These are phyloP conservation scores for Cerastoderma edule DNA, from an alignment of 2,888 invertebrate species.

Conservation along the genomic window DNA sequence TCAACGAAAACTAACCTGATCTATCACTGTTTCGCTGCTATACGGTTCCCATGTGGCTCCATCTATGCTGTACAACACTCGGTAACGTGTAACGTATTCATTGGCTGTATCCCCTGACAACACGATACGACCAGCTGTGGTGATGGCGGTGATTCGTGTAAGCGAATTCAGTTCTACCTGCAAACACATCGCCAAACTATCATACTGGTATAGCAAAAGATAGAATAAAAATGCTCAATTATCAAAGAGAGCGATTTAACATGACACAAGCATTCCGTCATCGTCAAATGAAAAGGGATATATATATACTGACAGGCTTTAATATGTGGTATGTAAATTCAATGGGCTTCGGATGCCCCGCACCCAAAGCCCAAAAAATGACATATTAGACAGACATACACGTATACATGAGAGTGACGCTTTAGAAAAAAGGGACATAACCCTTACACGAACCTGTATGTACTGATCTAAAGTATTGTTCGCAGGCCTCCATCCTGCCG, in stretches of 20 bases:
- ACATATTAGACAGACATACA: too few species aligned
- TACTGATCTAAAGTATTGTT: slow-evolving; percentile 59
- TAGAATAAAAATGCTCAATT: neutral
- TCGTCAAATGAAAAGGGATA: neutral
- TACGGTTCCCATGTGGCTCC: slow-evolving; percentile 63
- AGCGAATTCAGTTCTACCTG: slow-evolving; percentile 61
- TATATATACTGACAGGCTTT: too few species aligned
- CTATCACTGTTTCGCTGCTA: slow-evolving; percentile 54
- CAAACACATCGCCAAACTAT: neutral
- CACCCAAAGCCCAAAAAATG: too few species aligned
- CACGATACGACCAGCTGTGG: slow-evolving; percentile 58
- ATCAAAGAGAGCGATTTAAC: neutral
- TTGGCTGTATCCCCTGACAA: slow-evolving; percentile 46
- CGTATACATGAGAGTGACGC: neutral
- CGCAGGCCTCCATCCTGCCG: slow-evolving; percentile 62
- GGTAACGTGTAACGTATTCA: slow-evolving; percentile 63
- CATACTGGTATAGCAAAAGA: neutral
- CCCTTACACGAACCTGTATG: slow-evolving; percentile 51
- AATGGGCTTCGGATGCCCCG: too few species aligned
- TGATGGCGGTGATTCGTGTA: slow-evolving; percentile 54
- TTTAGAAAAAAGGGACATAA: neutral
- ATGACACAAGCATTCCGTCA: neutral
- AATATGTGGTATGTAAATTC: too few species aligned
- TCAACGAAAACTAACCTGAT: slow-evolving; percentile 47
- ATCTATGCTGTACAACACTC: slow-evolving; percentile 65